Conservation (phyloP, 2,888 invertebrate genomes). For the Microplitis manilae region DNA sequence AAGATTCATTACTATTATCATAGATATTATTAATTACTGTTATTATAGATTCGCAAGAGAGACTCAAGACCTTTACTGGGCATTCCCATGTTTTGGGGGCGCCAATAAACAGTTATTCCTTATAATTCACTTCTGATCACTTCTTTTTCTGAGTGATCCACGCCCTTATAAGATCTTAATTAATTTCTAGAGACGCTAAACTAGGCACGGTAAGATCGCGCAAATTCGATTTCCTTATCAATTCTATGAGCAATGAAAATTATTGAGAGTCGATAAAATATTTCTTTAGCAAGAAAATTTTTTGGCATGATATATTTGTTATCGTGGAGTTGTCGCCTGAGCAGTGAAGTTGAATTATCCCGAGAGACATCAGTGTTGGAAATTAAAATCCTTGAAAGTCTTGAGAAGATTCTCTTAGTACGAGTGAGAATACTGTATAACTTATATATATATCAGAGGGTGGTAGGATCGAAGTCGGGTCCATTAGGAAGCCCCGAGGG, state of each 20-base stretch:
- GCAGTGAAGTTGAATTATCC: slow-evolving; percentile 32
- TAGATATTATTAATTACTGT: too few species aligned
- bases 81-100: too few species aligned
- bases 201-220: too few species aligned
- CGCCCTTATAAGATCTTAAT: too few species aligned
- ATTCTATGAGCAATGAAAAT: background rate
- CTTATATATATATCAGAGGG: slow-evolving; percentile 29
- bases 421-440: background rate
- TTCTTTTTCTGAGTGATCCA: too few species aligned
- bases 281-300: slow-evolving; percentile 13
- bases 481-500: slow-evolving; percentile 69
- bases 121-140: too few species aligned
- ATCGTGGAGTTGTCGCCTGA: slow-evolving; percentile 24
- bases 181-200: too few species aligned
- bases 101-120: too few species aligned
- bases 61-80: too few species aligned
- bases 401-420: slow-evolving; percentile 17
- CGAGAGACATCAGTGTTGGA: slow-evolving; percentile 47
- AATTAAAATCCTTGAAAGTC: slow-evolving; percentile 62
- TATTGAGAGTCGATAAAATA: background rate
- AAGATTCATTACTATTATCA: too few species aligned
- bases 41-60: too few species aligned
- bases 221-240: slow-evolving; percentile 1
- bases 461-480: slow-evolving; percentile 56
- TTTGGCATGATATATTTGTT: slow-evolving; percentile 14